Evolutionary conservation across 2,797 vertebrate species (phyloP), one percentile per base, ranked within the genome.

Genomic region (Rhabdomys pumilio): DNA sequence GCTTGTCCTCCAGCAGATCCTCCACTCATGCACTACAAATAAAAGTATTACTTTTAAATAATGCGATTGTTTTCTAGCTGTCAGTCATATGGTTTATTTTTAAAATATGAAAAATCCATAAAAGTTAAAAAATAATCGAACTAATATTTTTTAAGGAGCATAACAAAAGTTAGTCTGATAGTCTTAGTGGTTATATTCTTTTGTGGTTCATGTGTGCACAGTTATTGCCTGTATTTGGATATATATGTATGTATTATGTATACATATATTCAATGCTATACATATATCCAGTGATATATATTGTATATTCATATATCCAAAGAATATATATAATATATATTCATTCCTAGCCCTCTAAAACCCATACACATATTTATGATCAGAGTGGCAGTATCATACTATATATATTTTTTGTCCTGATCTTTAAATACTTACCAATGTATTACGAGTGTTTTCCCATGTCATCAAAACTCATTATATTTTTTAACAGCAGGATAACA

Each of bases 401-500:
- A 38, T 31, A 67, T 15, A 91, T 2, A 38, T 89, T 93, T 90
- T 95, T 55, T 84, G 24, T 75, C 26, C 44, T 67, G 10, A 4
- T 81, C 53, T 65, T 90, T 59, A 67, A 85, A 85, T 73, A 75
- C 22, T 57, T 87, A 73, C 8, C 24, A 77, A 44, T 83, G 38
- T 34, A 67, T 85, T 34, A 87, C 61, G 96, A 89, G 31, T 90
- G 20, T 87, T 95, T 89, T 57, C 41, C 50, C 34, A 90, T 50
- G 59, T 93, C 41, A 88, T 89, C 84, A 90, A 59, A 94, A 77
- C 22, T 72, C 75, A 91, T 84, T 86, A 80, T 94, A 87, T 75
- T 89, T 89, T 96, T 95, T 96, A 91, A 86, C 38, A 31, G 47
- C 67, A 53, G 1, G 69, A 61, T 93, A 86, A 65, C 65, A 88